phyloP scores from a whole-genome alignment of 2,888 invertebrate species.

The Ephialtes manifestator region DNA sequence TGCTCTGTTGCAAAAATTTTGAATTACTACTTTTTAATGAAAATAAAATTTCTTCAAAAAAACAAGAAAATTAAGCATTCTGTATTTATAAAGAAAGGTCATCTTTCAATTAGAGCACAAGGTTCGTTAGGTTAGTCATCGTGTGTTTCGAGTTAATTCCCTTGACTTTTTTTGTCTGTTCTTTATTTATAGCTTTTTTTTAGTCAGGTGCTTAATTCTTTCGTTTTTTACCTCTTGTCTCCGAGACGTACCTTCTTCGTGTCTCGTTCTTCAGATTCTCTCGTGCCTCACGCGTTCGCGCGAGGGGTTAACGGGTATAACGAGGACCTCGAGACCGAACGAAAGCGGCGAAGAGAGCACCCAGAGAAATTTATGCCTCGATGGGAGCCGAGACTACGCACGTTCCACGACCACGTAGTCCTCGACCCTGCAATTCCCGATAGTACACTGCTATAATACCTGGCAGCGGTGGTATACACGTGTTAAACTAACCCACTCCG shows the following conservation, averaged over 20 bases:
- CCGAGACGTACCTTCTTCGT: conserved; percentile 17
- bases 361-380: conserved; percentile 32
- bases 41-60: not conserved
- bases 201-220: not conserved
- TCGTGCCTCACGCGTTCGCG: not conserved
- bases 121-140: not conserved
- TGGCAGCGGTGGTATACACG: conserved; percentile 16
- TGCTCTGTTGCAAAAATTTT: too few species aligned
- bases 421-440: conserved; percentile 32
- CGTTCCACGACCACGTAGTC: conserved; percentile 27
- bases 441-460: conserved; percentile 29
- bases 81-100: not conserved
- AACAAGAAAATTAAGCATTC: not conserved
- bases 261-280: conserved; percentile 12
- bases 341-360: conserved; percentile 35
- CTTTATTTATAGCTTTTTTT: conserved; percentile 2
- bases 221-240: not conserved
- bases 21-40: too few species aligned
- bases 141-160: not conserved
- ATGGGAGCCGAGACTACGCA: conserved; percentile 35
- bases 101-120: not conserved
- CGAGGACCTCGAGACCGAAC: conserved; percentile 25
- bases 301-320: conserved; percentile 29
- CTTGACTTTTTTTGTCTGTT: not conserved
- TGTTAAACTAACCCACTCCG: conserved; percentile 39